These are phyloP conservation scores for Drosophila longiperda DNA, from an alignment of 2,888 invertebrate species.

Conservation along the genomic window DNA sequence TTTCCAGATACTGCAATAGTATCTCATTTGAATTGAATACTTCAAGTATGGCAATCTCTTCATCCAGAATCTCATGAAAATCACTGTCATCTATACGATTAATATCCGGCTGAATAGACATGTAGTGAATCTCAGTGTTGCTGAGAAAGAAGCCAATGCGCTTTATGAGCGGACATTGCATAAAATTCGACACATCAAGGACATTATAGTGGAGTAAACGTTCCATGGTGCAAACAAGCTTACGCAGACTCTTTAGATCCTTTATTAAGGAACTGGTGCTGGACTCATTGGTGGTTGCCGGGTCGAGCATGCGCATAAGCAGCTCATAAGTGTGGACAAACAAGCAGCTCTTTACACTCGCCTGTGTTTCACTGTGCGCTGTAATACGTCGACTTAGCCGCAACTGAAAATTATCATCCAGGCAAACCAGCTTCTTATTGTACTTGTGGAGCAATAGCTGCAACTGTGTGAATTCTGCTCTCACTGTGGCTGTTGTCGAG, in stretches of 20 bases:
- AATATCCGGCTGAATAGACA: slow-evolving; percentile 36
- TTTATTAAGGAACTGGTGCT: slow-evolving; percentile 55
- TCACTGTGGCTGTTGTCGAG: neutral
- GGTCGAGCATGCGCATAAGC: slow-evolving; percentile 80
- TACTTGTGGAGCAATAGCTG: slow-evolving; percentile 76
- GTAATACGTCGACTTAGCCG: neutral
- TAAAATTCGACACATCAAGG: slow-evolving; percentile 63
- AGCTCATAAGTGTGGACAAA: slow-evolving; percentile 81
- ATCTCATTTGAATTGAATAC: slow-evolving; percentile 65
- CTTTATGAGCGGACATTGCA: slow-evolving; percentile 80
- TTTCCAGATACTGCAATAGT: slow-evolving; percentile 70
- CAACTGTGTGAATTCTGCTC: slow-evolving; percentile 4
- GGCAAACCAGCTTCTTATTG: slow-evolving; percentile 74
- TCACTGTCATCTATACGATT: slow-evolving; percentile 59
- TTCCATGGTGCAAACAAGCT: slow-evolving; percentile 69
- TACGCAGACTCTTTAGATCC: slow-evolving; percentile 70
- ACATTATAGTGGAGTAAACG: slow-evolving; percentile 76
- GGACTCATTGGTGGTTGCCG: slow-evolving; percentile 61
- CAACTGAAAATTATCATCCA: slow-evolving; percentile 55
- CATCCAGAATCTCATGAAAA: slow-evolving; percentile 67
- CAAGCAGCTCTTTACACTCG: slow-evolving; percentile 67
- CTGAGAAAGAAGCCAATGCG: slow-evolving; percentile 82
- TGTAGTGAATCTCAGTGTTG: slow-evolving; percentile 74
- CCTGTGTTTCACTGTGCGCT: neutral
- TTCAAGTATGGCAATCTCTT: slow-evolving; percentile 63